Evolutionary conservation across 2,113 vertebrate genomes (phyloP), one percentile per base, ranked within the genome.

Genomic region (Origma solitaria): DNA sequence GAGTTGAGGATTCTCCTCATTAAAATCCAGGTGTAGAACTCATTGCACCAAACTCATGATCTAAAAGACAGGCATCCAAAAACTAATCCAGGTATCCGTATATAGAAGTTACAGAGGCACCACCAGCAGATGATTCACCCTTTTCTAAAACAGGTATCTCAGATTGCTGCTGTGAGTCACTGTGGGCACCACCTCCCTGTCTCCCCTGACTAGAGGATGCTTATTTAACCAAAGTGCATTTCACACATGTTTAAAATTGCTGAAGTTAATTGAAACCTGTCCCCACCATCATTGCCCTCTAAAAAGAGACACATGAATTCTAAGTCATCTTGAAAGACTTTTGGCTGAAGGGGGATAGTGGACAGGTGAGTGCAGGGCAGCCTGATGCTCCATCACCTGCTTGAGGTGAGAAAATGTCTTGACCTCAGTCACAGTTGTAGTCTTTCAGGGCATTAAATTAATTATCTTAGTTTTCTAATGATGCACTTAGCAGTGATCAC

Each of bases 81-180:
- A 81, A 64, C 42, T 60, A 80, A 73, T 33, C 45, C 68, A 50
- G 62, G 66, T 38, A 42, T 70, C 76, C 0, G 3, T 78, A 84
- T 79, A 64, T 56, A 89, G 82, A 84, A 93, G 35, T 77, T 70
- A 83, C 7, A 56, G 50, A 81, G 70, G 79, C 54, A 47, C 58
- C 88, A 86, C 54, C 76, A 62, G 80, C 31, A 38, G 80, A 88
- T 95, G 91, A 97, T 31, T 96, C 95, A 96, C 47, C 56, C 60
- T 60, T 75, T 90, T 81, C 91, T 88, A 94, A 93, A 82, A 51
- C 82, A 81, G 51, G 82, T 83, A 70, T 73, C 79, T 83, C 62
- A 49, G 71, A 88, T 20, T 81, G 68, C 71, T 92, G 82, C 79
- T 73, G 37, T 96, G 96, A 93, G 64, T 96, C 96, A 97, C 72